These are phyloP conservation scores for Zalophus californianus DNA, from an alignment of 2,797 vertebrate species.

Conservation along the genomic window DNA sequence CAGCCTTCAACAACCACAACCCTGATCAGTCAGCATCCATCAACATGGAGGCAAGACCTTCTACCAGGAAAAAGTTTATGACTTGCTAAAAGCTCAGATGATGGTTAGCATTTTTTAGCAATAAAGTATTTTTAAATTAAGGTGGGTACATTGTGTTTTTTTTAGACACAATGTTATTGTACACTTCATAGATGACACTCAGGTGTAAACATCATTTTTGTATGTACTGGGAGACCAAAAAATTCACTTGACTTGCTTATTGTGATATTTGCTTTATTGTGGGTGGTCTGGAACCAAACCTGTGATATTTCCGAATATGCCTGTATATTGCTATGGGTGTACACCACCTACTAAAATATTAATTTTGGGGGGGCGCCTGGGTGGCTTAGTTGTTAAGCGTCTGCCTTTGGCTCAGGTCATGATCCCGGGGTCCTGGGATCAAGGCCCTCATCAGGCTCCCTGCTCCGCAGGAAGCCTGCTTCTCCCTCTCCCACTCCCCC, in stretches of 20 bases:
- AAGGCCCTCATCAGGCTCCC: too few relatives aligned
- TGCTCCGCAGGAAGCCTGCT: too few relatives aligned
- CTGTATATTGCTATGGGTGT: not conserved
- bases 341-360: not conserved
- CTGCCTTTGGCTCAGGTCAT: too few relatives aligned
- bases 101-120: not conserved
- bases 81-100: not conserved
- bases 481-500: too few relatives aligned
- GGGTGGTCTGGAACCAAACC: not conserved
- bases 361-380: not conserved
- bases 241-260: not conserved
- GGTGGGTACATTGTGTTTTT: not conserved
- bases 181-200: not conserved
- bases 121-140: not conserved
- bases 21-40: not conserved
- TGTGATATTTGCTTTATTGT: not conserved
- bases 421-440: too few relatives aligned
- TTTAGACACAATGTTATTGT: not conserved
- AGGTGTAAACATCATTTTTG: not conserved
- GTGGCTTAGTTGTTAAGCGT: too few relatives aligned
- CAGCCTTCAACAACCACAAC: not conserved
- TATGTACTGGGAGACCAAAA: not conserved
- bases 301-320: not conserved
- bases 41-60: not conserved
- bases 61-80: not conserved